Evolutionary conservation across 2,888 invertebrate genomes (phyloP).

Genomic region (Agrochola lychnidis): DNA sequence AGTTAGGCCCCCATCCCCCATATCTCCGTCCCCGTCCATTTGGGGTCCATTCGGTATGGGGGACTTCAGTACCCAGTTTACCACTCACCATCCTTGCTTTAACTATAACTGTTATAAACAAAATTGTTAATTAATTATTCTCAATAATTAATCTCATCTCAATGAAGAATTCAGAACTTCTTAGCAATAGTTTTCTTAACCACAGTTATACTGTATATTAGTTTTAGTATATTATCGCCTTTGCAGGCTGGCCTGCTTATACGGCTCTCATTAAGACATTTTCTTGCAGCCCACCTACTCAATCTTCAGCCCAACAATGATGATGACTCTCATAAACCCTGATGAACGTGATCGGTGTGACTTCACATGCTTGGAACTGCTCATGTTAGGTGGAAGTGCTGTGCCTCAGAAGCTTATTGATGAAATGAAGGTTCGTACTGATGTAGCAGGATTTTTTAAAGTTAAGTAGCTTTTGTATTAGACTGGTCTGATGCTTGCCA

Average conservation of each 20-base stretch:
- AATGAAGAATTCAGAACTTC: background rate
- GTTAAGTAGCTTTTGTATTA: no score
- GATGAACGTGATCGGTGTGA: constrained; percentile 75
- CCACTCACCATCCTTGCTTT: no score
- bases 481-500: background rate
- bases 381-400: constrained; percentile 78
- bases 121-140: background rate
- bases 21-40: no score
- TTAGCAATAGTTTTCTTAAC: background rate
- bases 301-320: constrained; percentile 76
- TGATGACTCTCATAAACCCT: constrained; percentile 73
- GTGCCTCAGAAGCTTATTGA: constrained; percentile 71
- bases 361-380: constrained; percentile 75
- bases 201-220: background rate
- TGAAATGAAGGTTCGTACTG: constrained; percentile 71
- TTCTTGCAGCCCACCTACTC: constrained; percentile 70
- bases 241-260: background rate
- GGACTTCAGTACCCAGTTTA: no score
- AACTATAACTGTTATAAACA: no score
- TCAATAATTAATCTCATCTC: background rate
- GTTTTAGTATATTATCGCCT: background rate
- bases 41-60: no score
- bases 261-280: background rate
- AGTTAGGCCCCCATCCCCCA: no score
- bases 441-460: no score